These are phyloP conservation scores for Oscheius sp. DNA, from an alignment of 2,888 invertebrate genomes.

Conservation along the genomic window DNA sequence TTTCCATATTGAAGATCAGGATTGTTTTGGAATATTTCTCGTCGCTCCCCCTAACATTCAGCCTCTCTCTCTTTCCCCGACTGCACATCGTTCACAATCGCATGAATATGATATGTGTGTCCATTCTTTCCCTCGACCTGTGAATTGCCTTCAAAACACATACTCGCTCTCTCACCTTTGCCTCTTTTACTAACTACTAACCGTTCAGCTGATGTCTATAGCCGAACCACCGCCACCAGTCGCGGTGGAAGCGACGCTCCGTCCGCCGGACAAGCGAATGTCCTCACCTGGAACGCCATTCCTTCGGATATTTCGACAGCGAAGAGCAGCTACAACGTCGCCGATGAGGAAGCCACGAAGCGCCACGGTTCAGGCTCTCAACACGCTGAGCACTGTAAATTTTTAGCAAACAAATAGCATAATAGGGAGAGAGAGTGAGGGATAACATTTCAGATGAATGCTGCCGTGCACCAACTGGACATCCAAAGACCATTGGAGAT, in stretches of 20 bases:
- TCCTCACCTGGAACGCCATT: conserved; percentile 11
- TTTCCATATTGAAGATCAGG: too few relatives aligned
- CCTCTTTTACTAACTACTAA: neutral
- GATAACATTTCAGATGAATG: conserved; percentile 25
- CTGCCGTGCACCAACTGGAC: conserved; percentile 24
- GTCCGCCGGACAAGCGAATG: conserved; percentile 13
- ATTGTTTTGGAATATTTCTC: neutral
- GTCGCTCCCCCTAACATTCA: neutral
- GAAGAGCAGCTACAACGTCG: conserved; percentile 12
- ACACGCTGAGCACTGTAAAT: conserved; percentile 16
- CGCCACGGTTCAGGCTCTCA: conserved; percentile 17
- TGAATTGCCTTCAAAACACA: conserved; percentile 4
- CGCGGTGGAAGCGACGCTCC: conserved; percentile 15
- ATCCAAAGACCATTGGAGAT: conserved; percentile 21
- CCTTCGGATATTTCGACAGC: neutral
- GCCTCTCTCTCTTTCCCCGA: neutral
- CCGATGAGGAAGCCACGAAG: conserved; percentile 14
- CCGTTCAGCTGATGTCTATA: conserved; percentile 21
- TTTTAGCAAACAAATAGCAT: too few relatives aligned
- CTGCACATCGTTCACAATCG: conserved; percentile 26
- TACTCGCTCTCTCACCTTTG: neutral
- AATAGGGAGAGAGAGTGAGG: neutral
- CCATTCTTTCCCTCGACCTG: conserved; percentile 17
- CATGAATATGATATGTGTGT: conserved; percentile 29
- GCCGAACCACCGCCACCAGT: conserved; percentile 6